These are phyloP conservation scores for Bostrychus sinensis DNA, from an alignment of 2,113 vertebrate genomes.

Conservation along the genomic window DNA sequence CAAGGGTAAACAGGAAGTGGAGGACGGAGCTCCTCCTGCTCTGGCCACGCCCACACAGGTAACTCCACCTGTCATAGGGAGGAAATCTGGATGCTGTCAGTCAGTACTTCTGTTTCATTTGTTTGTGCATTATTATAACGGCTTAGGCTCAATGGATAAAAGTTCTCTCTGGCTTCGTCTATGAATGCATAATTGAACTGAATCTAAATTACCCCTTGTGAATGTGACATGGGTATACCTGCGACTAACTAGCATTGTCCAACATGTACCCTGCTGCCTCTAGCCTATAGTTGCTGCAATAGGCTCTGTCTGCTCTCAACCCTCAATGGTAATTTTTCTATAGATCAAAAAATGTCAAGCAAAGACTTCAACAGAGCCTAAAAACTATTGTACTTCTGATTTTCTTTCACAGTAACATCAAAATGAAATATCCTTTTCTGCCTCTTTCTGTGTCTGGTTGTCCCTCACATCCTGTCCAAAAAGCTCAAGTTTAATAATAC, in stretches of 20 bases:
- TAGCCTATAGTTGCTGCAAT: no score
- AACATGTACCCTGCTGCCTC: no score
- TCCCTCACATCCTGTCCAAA: not conserved
- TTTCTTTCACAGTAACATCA: not conserved
- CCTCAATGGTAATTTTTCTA: no score
- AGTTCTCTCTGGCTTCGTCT: no score
- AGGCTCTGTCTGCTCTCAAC: no score
- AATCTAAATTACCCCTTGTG: no score
- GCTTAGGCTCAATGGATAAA: not conserved
- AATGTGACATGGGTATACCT: no score
- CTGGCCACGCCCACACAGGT: conserved; percentile 64
- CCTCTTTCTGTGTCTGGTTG: not conserved
- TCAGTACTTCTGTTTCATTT: no score
- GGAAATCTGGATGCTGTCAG: not conserved
- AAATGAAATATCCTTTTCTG: not conserved
- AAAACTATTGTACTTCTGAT: not conserved
- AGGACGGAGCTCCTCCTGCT: not conserved
- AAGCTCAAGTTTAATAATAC: no score
- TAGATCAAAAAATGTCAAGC: no score
- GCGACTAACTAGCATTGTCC: no score
- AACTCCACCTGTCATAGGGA: not conserved
- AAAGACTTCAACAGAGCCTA: not conserved
- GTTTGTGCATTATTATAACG: not conserved
- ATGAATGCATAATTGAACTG: no score
- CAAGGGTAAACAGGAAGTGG: conserved; percentile 25